phyloP scores from a whole-genome alignment of 2,797 vertebrate species.

The Pampus argenteus region DNA sequence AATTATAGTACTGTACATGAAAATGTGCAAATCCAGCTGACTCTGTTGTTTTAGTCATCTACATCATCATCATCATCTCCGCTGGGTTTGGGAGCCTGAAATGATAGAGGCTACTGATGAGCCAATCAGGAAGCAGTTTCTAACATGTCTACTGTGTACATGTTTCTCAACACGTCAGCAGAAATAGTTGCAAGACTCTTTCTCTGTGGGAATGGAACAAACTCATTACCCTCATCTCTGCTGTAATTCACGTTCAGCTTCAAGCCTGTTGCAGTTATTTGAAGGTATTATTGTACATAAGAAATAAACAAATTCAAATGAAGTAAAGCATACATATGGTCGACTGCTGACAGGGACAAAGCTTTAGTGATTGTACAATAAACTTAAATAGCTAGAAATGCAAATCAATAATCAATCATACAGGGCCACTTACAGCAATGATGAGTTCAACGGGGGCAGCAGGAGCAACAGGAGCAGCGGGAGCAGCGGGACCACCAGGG shows the following conservation, averaged over 20 bases:
- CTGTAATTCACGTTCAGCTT: not conserved
- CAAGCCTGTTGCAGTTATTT: not conserved
- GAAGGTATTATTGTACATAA: not conserved
- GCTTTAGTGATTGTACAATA: not conserved
- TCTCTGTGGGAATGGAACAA: conserved; percentile 23
- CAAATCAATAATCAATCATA: conserved; percentile 31
- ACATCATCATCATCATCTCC: conserved; percentile 72
- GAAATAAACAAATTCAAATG: too few relatives aligned
- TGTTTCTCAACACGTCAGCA: conserved; percentile 42
- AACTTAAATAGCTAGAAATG: not conserved
- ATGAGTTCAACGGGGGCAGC: conserved; percentile 2
- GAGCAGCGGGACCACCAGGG: conserved; percentile 1
- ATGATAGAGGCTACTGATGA: conserved; percentile 60
- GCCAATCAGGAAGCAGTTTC: conserved; percentile 31
- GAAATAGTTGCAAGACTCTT: conserved; percentile 25
- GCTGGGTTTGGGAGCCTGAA: conserved; percentile 56
- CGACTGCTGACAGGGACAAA: not conserved
- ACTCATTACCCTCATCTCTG: conserved; percentile 16
- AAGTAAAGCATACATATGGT: not conserved
- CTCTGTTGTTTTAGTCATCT: conserved; percentile 58
- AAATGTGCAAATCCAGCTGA: not conserved
- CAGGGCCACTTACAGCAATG: conserved; percentile 16
- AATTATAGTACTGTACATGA: conserved; percentile 14
- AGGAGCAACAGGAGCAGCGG: conserved; percentile 13
- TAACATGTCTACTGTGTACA: conserved; percentile 10